Evolutionary conservation across 2,113 vertebrate genomes (phyloP).

Genomic region (Mustela lutreola): DNA sequence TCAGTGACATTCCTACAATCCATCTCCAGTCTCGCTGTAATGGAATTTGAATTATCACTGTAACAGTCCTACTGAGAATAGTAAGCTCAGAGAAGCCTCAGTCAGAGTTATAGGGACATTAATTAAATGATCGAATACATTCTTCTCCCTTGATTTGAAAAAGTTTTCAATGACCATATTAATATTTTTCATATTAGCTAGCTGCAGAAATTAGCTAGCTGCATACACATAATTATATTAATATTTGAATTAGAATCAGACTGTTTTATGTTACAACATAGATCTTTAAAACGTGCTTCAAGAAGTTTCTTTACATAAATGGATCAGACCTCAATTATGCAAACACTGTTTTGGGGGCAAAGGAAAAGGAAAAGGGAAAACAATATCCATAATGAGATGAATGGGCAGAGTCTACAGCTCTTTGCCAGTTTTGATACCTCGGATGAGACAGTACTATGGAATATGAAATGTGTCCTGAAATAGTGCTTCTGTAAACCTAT

Average conservation of each 20-base stretch:
- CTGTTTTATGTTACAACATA: background rate
- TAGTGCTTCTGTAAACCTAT: background rate
- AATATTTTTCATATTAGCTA: background rate
- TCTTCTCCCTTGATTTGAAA: background rate
- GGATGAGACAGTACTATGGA: background rate
- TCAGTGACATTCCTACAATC: background rate
- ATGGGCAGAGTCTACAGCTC: background rate
- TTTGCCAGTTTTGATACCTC: background rate
- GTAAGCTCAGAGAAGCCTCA: background rate
- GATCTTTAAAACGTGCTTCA: background rate
- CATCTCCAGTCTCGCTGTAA: background rate
- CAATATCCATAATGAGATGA: background rate
- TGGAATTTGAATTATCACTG: background rate
- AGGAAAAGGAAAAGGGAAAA: background rate
- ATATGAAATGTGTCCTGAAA: background rate
- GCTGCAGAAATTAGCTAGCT: background rate
- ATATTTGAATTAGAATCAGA: conserved; percentile 20
- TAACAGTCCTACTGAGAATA: background rate
- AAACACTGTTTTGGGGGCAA: background rate
- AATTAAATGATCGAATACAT: background rate
- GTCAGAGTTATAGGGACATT: background rate
- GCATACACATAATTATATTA: background rate
- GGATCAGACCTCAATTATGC: background rate
- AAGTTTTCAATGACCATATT: background rate
- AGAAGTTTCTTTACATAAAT: background rate